A percentile compares a stretch with the other conserved stretches of the same genome.
phyloP scores from a whole-genome alignment of 2,888 invertebrate genomes.

The Lochmaea crataegi region DNA sequence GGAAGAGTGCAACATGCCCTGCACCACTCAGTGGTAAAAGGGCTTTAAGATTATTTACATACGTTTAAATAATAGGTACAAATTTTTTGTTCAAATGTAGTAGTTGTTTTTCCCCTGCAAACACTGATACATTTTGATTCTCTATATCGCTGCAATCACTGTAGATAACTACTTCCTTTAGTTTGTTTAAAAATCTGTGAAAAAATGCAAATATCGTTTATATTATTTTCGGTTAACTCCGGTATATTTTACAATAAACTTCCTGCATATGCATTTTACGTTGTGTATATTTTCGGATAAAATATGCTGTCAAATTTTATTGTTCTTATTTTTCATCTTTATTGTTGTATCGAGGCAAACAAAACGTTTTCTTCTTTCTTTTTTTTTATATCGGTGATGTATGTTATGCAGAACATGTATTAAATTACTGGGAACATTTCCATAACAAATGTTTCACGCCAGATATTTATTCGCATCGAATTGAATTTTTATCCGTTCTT shows the following conservation, averaged over 20 bases:
- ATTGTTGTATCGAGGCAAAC: conserved; percentile 54
- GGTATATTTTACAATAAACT: conserved; percentile 31
- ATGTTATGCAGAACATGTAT: conserved; percentile 43
- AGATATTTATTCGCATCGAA: conserved; percentile 38
- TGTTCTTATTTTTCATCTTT: conserved; percentile 60
- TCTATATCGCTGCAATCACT: too few species aligned
- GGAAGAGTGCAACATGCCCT: too few species aligned
- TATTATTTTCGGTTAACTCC: neutral
- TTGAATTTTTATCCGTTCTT: conserved; percentile 42
- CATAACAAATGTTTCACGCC: conserved; percentile 45
- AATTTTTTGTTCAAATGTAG: too few species aligned
- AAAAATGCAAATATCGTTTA: neutral
- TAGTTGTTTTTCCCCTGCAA: too few species aligned
- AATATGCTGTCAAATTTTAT: conserved; percentile 60
- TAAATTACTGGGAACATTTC: conserved; percentile 46
- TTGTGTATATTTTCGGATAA: conserved; percentile 54
- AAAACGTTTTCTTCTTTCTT: conserved; percentile 39
- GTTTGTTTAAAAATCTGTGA: too few species aligned
- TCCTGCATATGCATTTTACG: conserved; percentile 47
- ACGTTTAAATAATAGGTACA: too few species aligned
- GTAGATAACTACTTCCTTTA: too few species aligned
- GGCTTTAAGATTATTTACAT: too few species aligned
- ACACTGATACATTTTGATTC: too few species aligned
- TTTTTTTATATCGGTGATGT: conserved; percentile 42
- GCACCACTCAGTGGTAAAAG: too few species aligned